Evolutionary conservation across 2,113 vertebrate genomes (phyloP), one percentile per base, ranked within the genome.

Genomic region (Lampris megalopsis): DNA sequence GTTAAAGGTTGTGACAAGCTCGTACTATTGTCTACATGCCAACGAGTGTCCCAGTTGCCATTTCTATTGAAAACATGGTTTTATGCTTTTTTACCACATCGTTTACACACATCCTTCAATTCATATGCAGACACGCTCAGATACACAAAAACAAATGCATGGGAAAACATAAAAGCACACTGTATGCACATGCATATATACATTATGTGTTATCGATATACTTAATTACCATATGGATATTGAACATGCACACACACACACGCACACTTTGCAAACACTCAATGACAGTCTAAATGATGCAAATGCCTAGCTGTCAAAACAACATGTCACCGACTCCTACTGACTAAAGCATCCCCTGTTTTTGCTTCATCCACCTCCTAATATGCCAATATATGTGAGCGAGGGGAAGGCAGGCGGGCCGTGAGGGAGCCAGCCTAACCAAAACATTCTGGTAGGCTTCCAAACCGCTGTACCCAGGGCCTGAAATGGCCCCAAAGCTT

Each of bases 311-410:
- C 35, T 63, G 56, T 66, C 42, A 57, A 35, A 63, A 47, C 13
- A 68, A 63, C 24, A 52, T 40, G 48, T 41, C 53, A 35, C 11
- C 10, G 42, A 61, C 8, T 48, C 8, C 38, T 11, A 37, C 47
- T 68, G 66, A 77, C 60, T 83, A 71, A 81, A 53, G 11, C 63
- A 42, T 77, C 70, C 61, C 68, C 63, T 73, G 64, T 47, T 72
- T 41, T 3, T 13, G 13, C 38, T n/a, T 36, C 10, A 8, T 36
- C 0, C 41, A 9, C 49, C 43, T 76, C 65, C 41, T 43, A 1
- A 10, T 63, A n/a, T 71, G 62, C 66, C 68, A 70, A 36, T 24
- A 24, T 24, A 24, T 45, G 48, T 59, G 38, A 76, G 62, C 67
- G 67, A n/a, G 67, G 40, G 6, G 9, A 72, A 83, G 42, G 58